Conservation (phyloP, 2,113 vertebrate species). For the Abramis brama region DNA sequence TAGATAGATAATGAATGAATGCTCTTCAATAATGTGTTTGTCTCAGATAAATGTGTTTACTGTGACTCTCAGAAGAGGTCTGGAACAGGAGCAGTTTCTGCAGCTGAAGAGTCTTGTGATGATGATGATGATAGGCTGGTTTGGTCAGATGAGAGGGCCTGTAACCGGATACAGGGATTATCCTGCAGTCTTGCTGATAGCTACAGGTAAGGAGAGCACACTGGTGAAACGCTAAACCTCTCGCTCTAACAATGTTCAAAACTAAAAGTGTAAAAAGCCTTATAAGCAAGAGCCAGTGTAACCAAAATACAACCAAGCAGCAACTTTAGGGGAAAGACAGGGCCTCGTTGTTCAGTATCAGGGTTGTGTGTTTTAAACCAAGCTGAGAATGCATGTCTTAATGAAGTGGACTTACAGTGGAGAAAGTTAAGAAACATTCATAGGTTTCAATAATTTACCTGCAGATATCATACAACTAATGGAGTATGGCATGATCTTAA, state of each 20-base stretch:
- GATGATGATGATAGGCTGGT: slow-evolving; percentile 61
- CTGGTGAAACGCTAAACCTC: slow-evolving; percentile 68
- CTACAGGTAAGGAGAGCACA: slow-evolving; percentile 71
- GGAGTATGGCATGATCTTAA: background rate
- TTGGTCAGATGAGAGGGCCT: slow-evolving; percentile 69
- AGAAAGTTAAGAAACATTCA: background rate
- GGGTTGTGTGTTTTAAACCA: background rate
- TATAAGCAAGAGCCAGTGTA: slow-evolving; percentile 1
- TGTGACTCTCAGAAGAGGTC: slow-evolving; percentile 20
- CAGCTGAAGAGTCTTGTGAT: slow-evolving; percentile 57
- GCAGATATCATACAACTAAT: background rate
- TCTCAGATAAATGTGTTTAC: background rate
- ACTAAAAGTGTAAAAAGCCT: slow-evolving; percentile 64
- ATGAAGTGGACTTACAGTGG: background rate
- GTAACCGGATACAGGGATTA: slow-evolving; percentile 71
- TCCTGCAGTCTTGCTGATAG: slow-evolving; percentile 62
- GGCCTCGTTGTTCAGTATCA: background rate
- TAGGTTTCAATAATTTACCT: background rate
- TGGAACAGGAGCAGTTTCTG: background rate
- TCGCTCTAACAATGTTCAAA: slow-evolving; percentile 59
- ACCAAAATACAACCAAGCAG: background rate
- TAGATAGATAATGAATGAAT: too few species aligned
- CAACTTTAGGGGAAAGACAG: too few species aligned
- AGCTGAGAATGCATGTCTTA: too few species aligned
- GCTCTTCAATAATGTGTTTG: background rate